Evolutionary conservation across 2,113 vertebrate species (phyloP), one percentile per base, ranked within the genome.

Genomic region (Alethe castanea): DNA sequence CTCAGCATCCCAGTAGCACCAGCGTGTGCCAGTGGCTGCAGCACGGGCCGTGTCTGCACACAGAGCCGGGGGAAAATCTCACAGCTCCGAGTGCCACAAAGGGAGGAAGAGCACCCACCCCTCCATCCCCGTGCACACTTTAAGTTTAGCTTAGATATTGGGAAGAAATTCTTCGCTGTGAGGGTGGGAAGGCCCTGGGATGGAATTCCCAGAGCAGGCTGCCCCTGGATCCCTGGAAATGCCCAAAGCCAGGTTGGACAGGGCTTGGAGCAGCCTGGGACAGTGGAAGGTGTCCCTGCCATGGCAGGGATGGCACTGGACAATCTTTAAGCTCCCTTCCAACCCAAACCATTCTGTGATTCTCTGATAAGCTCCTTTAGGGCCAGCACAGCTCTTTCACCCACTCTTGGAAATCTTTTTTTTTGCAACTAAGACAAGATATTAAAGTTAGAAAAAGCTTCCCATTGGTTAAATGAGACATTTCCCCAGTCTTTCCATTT

Each of bases 401-500:
- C 50, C 61, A 11, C 67, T 70, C 19, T 60, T 59, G 23, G 44
- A 66, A 61, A n/a, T 14, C 3, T 16, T 62, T 50, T 54, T 59
- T 65, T 59, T 44, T 57, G 6, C 15, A 19, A 4, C 60, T 78
- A 13, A 54, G 15, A n/a, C 9, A 8, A 48, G 23, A 22, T 31
- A 52, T 44, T 67, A 60, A 86, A 85, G 20, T 40, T 60, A 62
- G 54, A 29, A 56, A 64, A 60, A 76, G 1, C 31, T 67, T 14
- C 23, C 11, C 1, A 0, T 65, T 88, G 1, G 0, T 56, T 28
- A 57, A 28, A n/a, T 0, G 1, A 94, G 60, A 15, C 3, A 6
- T 54, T 64, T 82, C 14, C 29, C n/a, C 15, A 14, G 6, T 14
- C 22, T 57, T 85, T 19, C 57, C 1, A 0, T 71, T 67, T 57